phyloP scores from a whole-genome alignment of 2,113 vertebrate genomes.

The Actinemys pallida region DNA sequence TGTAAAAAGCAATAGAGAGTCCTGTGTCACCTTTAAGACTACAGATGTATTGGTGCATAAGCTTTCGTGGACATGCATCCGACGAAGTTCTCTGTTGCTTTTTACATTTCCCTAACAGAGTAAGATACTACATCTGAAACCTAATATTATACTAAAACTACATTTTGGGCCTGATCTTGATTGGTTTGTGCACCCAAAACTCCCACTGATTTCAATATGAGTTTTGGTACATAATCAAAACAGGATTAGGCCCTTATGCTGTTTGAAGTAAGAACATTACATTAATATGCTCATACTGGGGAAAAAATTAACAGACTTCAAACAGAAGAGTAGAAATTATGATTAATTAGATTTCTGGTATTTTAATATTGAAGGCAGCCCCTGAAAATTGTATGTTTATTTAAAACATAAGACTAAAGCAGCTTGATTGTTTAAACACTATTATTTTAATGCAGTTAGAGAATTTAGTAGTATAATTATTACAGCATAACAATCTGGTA shows the following conservation, averaged over 20 bases:
- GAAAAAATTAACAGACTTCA: slow-evolving; percentile 48
- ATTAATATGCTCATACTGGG: slow-evolving; percentile 33
- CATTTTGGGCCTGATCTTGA: not conserved
- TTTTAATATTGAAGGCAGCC: slow-evolving; percentile 34
- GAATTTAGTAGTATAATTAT: slow-evolving; percentile 46
- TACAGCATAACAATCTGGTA: slow-evolving; percentile 25
- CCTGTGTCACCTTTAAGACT: no score
- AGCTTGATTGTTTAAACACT: slow-evolving; percentile 59
- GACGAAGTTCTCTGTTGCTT: no score
- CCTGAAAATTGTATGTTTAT: slow-evolving; percentile 55
- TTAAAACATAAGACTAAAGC: slow-evolving; percentile 56
- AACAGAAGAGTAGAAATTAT: slow-evolving; percentile 39
- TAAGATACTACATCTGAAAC: slow-evolving; percentile 23
- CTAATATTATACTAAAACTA: not conserved
- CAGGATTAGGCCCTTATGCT: slow-evolving; percentile 5
- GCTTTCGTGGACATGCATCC: no score
- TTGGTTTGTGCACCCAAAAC: not conserved
- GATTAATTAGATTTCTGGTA: slow-evolving; percentile 1
- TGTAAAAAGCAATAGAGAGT: no score
- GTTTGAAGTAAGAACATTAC: not conserved
- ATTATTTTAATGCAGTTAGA: slow-evolving; percentile 59
- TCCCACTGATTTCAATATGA: not conserved
- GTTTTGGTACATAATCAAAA: not conserved
- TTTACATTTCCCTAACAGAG: not conserved
- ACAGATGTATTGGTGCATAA: no score